These are phyloP conservation scores for Craseonycteris thonglongyai DNA, from an alignment of 2,113 vertebrate genomes.

Conservation along the genomic window DNA sequence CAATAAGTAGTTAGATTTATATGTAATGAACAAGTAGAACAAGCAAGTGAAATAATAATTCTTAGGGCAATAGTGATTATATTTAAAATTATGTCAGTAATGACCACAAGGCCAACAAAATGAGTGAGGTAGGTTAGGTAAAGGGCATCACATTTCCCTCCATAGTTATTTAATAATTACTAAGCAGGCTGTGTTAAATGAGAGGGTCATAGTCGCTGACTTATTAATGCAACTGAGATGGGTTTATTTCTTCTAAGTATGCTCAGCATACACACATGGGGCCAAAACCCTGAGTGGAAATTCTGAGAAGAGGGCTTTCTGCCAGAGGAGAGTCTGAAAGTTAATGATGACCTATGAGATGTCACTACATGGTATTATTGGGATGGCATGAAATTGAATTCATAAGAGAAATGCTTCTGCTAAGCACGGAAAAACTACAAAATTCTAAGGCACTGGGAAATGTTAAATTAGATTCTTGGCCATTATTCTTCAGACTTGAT, in stretches of 20 bases:
- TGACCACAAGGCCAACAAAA: slow-evolving; percentile 34
- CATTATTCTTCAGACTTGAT: background rate
- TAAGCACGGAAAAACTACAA: background rate
- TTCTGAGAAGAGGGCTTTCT: background rate
- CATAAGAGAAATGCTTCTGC: background rate
- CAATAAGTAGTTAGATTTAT: slow-evolving; percentile 43
- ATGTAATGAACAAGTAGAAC: slow-evolving; percentile 1
- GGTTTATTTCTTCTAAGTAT: slow-evolving; percentile 11
- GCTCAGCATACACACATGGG: background rate
- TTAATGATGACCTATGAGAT: background rate
- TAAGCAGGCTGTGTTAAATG: slow-evolving; percentile 21
- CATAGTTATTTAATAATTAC: slow-evolving; percentile 35
- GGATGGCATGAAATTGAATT: background rate
- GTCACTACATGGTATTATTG: background rate
- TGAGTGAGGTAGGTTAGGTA: slow-evolving; percentile 9
- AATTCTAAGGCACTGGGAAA: background rate
- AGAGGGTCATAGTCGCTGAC: background rate
- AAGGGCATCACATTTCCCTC: slow-evolving; percentile 6
- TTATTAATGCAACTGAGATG: background rate
- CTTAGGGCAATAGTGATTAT: slow-evolving; percentile 41
- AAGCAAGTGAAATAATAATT: slow-evolving; percentile 45
- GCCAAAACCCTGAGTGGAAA: background rate
- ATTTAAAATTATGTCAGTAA: slow-evolving; percentile 46
- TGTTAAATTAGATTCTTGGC: background rate
- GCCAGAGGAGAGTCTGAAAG: background rate